Conservation (phyloP, 2,888 invertebrate species). For the Acholoe squamosa region DNA sequence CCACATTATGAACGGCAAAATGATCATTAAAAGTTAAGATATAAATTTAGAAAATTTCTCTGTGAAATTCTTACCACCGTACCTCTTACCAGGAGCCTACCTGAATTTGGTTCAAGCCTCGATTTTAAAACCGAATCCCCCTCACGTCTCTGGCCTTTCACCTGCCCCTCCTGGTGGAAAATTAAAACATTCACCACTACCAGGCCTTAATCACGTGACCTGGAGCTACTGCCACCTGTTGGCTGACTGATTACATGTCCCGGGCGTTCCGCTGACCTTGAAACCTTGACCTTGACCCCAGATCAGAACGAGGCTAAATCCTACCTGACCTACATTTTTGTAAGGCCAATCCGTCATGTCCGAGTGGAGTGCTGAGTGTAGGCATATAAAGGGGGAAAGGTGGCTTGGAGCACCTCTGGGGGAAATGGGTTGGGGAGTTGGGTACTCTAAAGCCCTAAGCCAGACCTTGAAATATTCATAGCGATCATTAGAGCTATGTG, state of each 20-base stretch:
- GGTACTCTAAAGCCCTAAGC: conserved; percentile 9
- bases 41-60: too few relatives aligned
- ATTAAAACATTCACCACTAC: not conserved
- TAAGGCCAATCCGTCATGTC: not conserved
- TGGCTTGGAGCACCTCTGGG: not conserved
- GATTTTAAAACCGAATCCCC: not conserved
- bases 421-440: not conserved
- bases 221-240: conserved; percentile 10
- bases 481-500: conserved; percentile 29
- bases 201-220: not conserved
- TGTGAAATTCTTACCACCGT: too few relatives aligned
- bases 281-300: not conserved
- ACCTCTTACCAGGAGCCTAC: too few relatives aligned
- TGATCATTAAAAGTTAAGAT: too few relatives aligned
- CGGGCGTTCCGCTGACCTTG: not conserved
- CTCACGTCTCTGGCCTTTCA: not conserved
- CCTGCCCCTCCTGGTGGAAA: not conserved
- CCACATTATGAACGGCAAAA: too few relatives aligned
- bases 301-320: conserved; percentile 38
- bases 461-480: conserved; percentile 40
- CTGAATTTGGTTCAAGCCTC: too few relatives aligned
- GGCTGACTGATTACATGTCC: conserved; percentile 13
- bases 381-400: not conserved
- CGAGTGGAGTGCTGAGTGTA: not conserved
- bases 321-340: conserved; percentile 11